These are phyloP conservation scores for Callospermophilus lateralis DNA, from an alignment of 2,113 vertebrate genomes.

Conservation along the genomic window DNA sequence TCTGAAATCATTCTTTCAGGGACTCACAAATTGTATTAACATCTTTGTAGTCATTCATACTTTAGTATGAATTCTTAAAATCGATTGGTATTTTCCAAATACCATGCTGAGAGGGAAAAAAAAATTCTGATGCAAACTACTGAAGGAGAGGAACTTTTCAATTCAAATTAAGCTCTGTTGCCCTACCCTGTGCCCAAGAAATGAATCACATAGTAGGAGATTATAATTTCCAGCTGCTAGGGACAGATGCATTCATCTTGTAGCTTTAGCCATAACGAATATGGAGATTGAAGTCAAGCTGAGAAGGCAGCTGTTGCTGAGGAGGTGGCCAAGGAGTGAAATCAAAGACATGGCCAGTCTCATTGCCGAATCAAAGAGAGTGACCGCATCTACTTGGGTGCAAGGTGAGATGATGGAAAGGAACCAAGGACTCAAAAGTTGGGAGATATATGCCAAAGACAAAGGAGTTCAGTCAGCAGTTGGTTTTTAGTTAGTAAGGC, in stretches of 20 bases:
- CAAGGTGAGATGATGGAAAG: not conserved
- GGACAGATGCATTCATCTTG: slow-evolving; percentile 63
- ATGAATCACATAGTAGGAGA: slow-evolving; percentile 31
- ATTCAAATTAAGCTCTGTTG: slow-evolving; percentile 47
- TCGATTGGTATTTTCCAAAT: not conserved
- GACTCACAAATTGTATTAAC: not conserved
- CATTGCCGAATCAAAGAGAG: not conserved
- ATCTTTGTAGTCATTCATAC: not conserved
- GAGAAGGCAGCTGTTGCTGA: slow-evolving; percentile 73
- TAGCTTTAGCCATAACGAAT: slow-evolving; percentile 58
- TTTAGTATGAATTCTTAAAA: not conserved
- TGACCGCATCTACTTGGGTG: not conserved
- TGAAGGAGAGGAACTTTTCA: not conserved
- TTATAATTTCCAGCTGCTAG: slow-evolving; percentile 74
- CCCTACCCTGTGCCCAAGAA: not conserved
- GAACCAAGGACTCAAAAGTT: not conserved
- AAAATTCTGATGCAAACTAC: not conserved
- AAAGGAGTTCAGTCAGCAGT: not conserved
- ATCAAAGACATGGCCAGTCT: not conserved
- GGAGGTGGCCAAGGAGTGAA: slow-evolving; percentile 38
- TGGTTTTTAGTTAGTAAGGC: slow-evolving; percentile 19
- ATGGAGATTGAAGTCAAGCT: slow-evolving; percentile 65
- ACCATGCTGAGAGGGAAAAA: not conserved
- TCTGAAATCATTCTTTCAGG: slow-evolving; percentile 13
- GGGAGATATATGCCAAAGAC: not conserved